phyloP scores from a whole-genome alignment of 1,140 invertebrate genomes.

The Sarcophaga bullata region DNA sequence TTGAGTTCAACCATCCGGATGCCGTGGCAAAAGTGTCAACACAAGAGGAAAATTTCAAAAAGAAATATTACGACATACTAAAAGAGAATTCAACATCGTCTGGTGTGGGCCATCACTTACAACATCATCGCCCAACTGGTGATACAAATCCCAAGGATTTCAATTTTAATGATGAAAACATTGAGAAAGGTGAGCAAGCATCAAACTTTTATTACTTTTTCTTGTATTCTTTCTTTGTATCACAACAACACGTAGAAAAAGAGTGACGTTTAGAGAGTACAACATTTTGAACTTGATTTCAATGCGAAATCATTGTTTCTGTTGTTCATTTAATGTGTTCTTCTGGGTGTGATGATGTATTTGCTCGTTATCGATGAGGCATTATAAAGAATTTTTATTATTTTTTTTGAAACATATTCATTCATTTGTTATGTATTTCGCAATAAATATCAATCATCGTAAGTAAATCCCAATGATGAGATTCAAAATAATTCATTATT shows the following conservation, averaged over 20 bases:
- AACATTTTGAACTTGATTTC: no score
- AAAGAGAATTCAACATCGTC: conserved; percentile 18
- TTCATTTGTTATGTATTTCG: no score
- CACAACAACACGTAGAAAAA: not conserved
- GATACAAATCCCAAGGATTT: conserved; percentile 1
- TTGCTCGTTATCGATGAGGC: not conserved
- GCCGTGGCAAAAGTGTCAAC: not conserved
- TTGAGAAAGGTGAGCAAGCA: conserved; percentile 1
- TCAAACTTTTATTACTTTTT: not conserved
- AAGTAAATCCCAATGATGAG: no score
- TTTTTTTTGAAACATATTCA: no score
- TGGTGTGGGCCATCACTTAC: not conserved
- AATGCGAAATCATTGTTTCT: not conserved
- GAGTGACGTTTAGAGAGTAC: no score
- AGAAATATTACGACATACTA: conserved; percentile 20
- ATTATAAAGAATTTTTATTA: no score
- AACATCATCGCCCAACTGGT: not conserved
- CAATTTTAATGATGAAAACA: not conserved
- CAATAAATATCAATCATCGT: no score
- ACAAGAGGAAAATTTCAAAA: conserved; percentile 34
- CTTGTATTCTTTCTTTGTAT: not conserved
- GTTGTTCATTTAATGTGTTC: not conserved
- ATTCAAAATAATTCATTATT: no score
- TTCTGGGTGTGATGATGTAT: not conserved
- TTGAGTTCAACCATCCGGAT: not conserved